Evolutionary conservation across 2,113 vertebrate genomes (phyloP).

Genomic region (Ammodramus savannarum): DNA sequence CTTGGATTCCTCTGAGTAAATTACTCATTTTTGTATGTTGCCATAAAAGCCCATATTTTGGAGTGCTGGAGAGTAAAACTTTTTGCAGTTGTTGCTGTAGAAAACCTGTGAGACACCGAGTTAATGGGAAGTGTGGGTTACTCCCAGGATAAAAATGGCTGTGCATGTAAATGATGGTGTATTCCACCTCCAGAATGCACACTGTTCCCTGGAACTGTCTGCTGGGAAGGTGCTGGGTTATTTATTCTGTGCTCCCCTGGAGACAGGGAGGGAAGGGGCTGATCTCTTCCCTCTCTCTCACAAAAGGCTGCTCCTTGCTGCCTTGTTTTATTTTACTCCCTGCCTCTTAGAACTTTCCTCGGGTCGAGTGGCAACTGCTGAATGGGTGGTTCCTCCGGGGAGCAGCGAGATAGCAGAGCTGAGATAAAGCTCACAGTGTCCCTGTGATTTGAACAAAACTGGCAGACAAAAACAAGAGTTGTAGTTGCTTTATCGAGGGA

Average conservation of each 20-base stretch:
- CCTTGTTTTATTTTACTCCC: not conserved
- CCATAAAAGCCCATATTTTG: rapidly evolving
- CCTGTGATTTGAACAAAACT: not conserved
- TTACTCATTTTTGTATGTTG: not conserved
- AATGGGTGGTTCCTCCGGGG: not conserved
- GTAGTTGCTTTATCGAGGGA: not conserved
- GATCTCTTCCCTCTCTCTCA: not conserved
- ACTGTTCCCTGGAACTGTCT: not conserved
- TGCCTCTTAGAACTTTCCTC: not conserved
- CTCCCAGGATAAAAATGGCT: not conserved
- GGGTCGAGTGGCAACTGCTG: not conserved
- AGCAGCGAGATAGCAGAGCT: not conserved
- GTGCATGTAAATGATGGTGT: rapidly evolving
- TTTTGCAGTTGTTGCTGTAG: not conserved
- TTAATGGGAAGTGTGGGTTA: not conserved
- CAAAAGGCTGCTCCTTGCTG: not conserved
- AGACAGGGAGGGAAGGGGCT: not conserved
- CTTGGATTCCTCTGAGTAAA: not conserved
- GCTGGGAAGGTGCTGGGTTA: not conserved
- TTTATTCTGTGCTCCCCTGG: not conserved
- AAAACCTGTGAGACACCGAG: rapidly evolving
- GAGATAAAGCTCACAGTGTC: not conserved
- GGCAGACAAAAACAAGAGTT: not conserved
- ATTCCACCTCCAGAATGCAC: not conserved
- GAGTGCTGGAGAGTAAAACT: not conserved